Conservation (phyloP, 2,797 vertebrate genomes). For the Gymnothorax reevesii region DNA sequence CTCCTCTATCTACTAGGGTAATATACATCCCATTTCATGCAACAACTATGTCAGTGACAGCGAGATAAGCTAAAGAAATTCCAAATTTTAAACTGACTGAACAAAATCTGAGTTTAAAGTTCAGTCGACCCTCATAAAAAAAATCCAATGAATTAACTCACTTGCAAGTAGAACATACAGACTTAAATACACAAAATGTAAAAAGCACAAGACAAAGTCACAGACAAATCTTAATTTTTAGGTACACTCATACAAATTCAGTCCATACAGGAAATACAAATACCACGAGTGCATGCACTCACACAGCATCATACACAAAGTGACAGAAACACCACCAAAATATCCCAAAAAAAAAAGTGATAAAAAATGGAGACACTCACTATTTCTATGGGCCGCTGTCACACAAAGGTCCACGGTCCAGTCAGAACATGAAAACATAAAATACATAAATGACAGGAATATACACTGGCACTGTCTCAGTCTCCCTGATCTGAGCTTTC, state of each 20-base stretch:
- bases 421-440: neutral
- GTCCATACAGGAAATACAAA: conserved; percentile 12
- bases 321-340: neutral
- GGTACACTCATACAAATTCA: neutral
- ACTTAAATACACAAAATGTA: neutral
- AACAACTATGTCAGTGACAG: neutral
- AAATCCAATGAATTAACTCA: neutral
- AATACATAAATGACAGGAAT: conserved; percentile 12
- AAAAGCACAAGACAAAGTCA: neutral
- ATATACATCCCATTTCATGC: neutral
- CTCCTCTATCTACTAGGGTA: neutral
- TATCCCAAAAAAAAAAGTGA: neutral
- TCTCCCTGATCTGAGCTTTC: conserved; percentile 44
- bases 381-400: neutral
- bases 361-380: conserved; percentile 27
- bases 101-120: conserved; percentile 21
- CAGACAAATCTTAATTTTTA: neutral
- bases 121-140: neutral
- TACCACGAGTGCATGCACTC: neutral
- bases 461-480: conserved; percentile 53
- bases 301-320: neutral
- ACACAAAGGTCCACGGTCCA: conserved; percentile 1
- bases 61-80: neutral
- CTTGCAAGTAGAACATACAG: neutral
- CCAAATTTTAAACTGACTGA: neutral